Base-by-base conservation (phyloP, 2,797 vertebrate genomes). In the Thaleichthys pacificus region DNA sequence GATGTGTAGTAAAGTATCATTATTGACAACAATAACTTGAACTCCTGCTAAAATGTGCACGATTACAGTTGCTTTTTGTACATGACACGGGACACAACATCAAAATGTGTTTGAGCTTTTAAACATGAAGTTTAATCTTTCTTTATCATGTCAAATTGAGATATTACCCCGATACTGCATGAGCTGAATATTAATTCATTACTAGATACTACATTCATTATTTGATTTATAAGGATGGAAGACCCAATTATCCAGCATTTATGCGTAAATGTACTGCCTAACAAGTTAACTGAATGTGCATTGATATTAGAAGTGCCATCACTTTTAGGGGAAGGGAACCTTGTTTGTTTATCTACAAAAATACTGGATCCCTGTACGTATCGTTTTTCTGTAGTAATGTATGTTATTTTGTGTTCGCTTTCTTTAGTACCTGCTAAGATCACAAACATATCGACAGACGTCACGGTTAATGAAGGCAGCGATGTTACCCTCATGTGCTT, bases 381-480 rank as follows among this genome's bases (percentile, higher is more conserved):
- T 30, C 9, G 35, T 38, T 38, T 8, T 38, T 38, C 35, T 38
- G 35, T 38, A 38, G 8, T 47, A 8, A 47, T 47, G 9, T 3
- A 12, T 47, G 42, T 47, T 47, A 8, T 14, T 35, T 11, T 67
- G 61, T 71, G 19, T 26, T 9, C 42, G 85, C 68, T 78, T 73
- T 73, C 86, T 80, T 14, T 84, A 99, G 97, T 99, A 69, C 96
- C 97, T 63, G 96, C 97, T 3, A 95, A 93, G 91, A 98, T 99
- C 75, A 94, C 96, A 61, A 98, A 98, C 85, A 96, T 99, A 88
- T 96, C 97, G 0, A 94, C 92, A 3, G 95, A 98, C 74, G 78
- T 98, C 85, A 95, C 95, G 0, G 96, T 99, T 85, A 99, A 99
- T 0, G 97, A 99, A 83, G 97, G 97, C 84, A 97, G 95, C 91